These are phyloP conservation scores for Ditylenchus dipsaci DNA, from an alignment of 1,140 invertebrate species.

Conservation along the genomic window DNA sequence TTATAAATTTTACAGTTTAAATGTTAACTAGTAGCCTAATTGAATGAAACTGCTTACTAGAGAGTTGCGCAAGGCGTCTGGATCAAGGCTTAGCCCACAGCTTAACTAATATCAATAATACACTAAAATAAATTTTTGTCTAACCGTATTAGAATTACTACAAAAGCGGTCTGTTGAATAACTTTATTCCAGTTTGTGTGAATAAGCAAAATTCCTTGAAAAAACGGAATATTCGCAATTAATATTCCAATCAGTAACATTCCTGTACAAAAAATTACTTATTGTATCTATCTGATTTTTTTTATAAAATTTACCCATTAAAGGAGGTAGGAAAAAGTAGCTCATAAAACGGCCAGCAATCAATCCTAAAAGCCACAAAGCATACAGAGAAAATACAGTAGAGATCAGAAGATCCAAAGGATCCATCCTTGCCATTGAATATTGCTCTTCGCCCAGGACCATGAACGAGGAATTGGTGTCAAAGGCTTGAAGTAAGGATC, in stretches of 20 bases:
- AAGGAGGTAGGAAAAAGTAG: constrained; percentile 27
- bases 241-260: constrained; percentile 66
- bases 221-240: constrained; percentile 72
- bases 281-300: background rate
- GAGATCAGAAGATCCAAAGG: background rate
- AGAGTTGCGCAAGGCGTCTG: constrained; percentile 68
- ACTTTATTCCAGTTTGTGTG: constrained; percentile 59
- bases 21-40: too few relatives aligned
- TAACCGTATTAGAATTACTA: constrained; percentile 78
- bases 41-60: constrained; percentile 59
- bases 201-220: constrained; percentile 50
- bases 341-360: constrained; percentile 32
- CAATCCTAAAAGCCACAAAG: constrained; percentile 28
- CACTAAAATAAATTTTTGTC: background rate
- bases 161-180: constrained; percentile 40
- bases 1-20: too few relatives aligned
- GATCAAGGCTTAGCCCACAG: constrained; percentile 81
- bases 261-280: background rate
- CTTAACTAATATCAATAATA: background rate
- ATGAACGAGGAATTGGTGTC: constrained; percentile 2
- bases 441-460: background rate
- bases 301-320: constrained; percentile 16
- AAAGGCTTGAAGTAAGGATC: background rate
- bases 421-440: background rate
- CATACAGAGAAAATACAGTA: constrained; percentile 33